Conservation (phyloP, 2,113 vertebrate species). For the Camarhynchus parvulus region DNA sequence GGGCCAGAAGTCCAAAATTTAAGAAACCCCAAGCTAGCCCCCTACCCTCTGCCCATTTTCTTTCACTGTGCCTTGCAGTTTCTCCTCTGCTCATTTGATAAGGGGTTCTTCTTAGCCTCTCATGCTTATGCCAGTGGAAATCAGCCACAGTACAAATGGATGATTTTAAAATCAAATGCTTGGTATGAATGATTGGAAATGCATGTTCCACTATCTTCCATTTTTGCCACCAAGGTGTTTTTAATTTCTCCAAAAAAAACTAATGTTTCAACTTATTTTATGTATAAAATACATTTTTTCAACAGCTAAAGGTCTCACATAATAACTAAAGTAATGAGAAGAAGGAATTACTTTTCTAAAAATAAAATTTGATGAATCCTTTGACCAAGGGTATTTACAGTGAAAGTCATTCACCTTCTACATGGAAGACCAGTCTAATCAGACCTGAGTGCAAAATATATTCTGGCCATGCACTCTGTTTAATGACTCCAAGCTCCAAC, state of each 20-base stretch:
- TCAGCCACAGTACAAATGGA: not conserved
- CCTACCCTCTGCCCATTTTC: not conserved
- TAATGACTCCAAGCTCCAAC: not conserved
- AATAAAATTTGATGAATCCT: not conserved
- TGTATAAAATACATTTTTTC: not conserved
- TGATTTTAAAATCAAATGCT: constrained; percentile 1
- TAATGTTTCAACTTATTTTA: not conserved
- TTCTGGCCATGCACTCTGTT: not conserved
- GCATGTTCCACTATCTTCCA: not conserved
- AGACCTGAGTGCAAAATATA: not conserved
- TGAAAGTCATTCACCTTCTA: not conserved
- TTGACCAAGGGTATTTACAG: not conserved
- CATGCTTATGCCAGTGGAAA: not conserved
- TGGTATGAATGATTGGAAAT: not conserved
- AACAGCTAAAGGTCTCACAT: not conserved
- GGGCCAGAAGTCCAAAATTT: not conserved
- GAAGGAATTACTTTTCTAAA: not conserved
- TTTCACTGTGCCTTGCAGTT: not conserved
- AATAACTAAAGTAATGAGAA: not conserved
- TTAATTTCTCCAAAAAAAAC: not conserved
- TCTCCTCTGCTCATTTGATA: not conserved
- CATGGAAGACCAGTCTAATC: not conserved
- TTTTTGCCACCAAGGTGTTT: not conserved
- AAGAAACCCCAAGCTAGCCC: not conserved
- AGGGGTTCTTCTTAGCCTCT: not conserved